Evolutionary conservation across 1,140 invertebrate genomes (phyloP).

Genomic region (Drosophila truncata): DNA sequence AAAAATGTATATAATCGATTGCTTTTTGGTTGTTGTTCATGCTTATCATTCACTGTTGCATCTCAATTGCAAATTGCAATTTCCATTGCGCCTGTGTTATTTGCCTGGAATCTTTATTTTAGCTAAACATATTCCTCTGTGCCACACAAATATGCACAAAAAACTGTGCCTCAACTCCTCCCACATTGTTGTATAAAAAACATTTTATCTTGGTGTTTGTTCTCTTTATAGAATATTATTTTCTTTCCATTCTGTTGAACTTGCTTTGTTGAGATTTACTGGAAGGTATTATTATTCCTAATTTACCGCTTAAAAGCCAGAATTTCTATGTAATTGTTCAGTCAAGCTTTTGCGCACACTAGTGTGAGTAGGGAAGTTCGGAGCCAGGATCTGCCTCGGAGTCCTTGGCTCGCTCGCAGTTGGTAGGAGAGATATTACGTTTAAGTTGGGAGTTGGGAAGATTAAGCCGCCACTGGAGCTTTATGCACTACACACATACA

Average conservation of each 20-base stretch:
- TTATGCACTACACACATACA: slow-evolving; percentile 70
- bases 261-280: slow-evolving; percentile 50
- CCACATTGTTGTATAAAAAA: slow-evolving; percentile 64
- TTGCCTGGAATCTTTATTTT: slow-evolving; percentile 13
- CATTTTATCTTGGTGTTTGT: slow-evolving; percentile 59
- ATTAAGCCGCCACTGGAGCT: slow-evolving; percentile 43
- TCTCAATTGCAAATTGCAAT: slow-evolving; percentile 7
- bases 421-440: slow-evolving; percentile 11
- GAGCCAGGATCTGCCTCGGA: background rate
- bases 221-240: slow-evolving; percentile 27
- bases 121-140: slow-evolving; percentile 20
- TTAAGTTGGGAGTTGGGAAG: slow-evolving; percentile 32
- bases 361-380: slow-evolving; percentile 29
- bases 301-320: slow-evolving; percentile 68
- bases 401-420: slow-evolving; percentile 6
- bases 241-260: slow-evolving; percentile 30
- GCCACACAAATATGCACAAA: slow-evolving; percentile 44
- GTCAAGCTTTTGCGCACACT: slow-evolving; percentile 76
- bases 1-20: slow-evolving; percentile 83
- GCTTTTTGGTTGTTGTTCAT: slow-evolving; percentile 73
- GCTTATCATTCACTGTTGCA: slow-evolving; percentile 45
- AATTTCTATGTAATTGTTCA: slow-evolving; percentile 61
- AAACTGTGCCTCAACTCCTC: slow-evolving; percentile 54
- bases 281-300: slow-evolving; percentile 65
- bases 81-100: slow-evolving; percentile 40